Evolutionary conservation across 2,113 vertebrate species (phyloP), one percentile per base, ranked within the genome.

Genomic region (Rissa tridactyla): DNA sequence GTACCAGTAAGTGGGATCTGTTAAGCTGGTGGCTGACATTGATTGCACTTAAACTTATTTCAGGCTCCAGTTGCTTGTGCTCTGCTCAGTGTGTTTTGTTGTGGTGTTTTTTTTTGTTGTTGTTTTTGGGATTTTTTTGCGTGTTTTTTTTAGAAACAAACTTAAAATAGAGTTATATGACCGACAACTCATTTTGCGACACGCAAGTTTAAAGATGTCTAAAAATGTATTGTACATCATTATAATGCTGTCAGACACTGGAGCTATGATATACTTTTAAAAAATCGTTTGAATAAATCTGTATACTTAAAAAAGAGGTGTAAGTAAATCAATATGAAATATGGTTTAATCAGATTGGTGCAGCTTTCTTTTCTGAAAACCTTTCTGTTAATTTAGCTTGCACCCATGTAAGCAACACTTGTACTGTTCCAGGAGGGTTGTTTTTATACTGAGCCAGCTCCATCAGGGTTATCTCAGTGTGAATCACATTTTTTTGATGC

Each of bases 91-190:
- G 10, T 7, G 5, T 42, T 82, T 82, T 54, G 4, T 38, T 60
- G 4, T 38, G 21, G 1, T 7, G 12, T 1, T 0, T 15, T 42
- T 84, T 70, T 23, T 4, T 44, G 16, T 38, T 32, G 1, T 20
- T 61, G 2, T 7, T 16, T 52, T 36, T 20, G 12, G 23, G 15
- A 4, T 26, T 62, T 10, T 57, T 19, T 32, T 32, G 3, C 11
- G 27, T 55, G 17, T 34, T 36, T 38, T 27, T 7, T 55, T 81
- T 60, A 62, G 36, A 68, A 57, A 4, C 8, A 62, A 64, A 12
- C 11, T 82, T 73, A 55, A 79, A 58, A 42, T 42, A 23, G 6
- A 40, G 25, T 54, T 76, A 29, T 36, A 11, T 69, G 44, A 30
- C 29, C 36, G n/a, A 54, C 17, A 61, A 51, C 15, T 76, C 19